Conservation (phyloP, 1,140 invertebrate species). For the Mycetomoellerius zeteki region DNA sequence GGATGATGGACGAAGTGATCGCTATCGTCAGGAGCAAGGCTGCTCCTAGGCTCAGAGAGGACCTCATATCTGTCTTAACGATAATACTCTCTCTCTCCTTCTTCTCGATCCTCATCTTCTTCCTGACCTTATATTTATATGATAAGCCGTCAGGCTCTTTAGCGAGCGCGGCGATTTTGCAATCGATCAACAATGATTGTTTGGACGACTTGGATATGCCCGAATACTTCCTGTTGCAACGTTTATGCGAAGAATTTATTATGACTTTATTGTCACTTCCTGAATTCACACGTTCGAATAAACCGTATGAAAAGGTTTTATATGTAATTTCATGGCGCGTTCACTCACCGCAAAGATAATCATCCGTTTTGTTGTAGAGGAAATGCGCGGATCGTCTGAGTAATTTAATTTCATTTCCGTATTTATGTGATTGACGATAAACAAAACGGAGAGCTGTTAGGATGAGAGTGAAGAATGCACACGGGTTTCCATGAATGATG, state of each 20-base stretch:
- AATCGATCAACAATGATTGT: slow-evolving; percentile 47
- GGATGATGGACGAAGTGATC: slow-evolving; percentile 29
- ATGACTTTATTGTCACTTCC: slow-evolving; percentile 43
- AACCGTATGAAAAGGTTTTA: slow-evolving; percentile 19
- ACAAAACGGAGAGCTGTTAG: neutral
- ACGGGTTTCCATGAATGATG: slow-evolving; percentile 1
- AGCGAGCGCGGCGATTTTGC: slow-evolving; percentile 21
- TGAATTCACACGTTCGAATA: slow-evolving; percentile 27
- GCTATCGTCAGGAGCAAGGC: slow-evolving; percentile 30
- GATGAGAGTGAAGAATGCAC: neutral
- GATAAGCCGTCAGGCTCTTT: neutral
- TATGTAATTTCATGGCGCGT: neutral
- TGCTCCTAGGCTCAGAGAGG: neutral
- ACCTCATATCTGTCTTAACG: slow-evolving; percentile 54
- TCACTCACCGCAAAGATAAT: neutral
- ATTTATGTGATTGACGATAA: slow-evolving; percentile 9
- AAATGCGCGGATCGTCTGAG: neutral
- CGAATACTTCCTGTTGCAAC: slow-evolving; percentile 47
- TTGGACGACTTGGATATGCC: slow-evolving; percentile 19
- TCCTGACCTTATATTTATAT: slow-evolving; percentile 54
- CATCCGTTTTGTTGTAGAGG: neutral
- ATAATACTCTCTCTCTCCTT: slow-evolving; percentile 14
- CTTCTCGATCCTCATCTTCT: neutral
- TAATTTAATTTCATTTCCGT: slow-evolving; percentile 23
- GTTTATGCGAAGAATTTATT: slow-evolving; percentile 35